These are phyloP conservation scores for Syrrhaptes paradoxus DNA, from an alignment of 2,113 vertebrate genomes.

Conservation along the genomic window DNA sequence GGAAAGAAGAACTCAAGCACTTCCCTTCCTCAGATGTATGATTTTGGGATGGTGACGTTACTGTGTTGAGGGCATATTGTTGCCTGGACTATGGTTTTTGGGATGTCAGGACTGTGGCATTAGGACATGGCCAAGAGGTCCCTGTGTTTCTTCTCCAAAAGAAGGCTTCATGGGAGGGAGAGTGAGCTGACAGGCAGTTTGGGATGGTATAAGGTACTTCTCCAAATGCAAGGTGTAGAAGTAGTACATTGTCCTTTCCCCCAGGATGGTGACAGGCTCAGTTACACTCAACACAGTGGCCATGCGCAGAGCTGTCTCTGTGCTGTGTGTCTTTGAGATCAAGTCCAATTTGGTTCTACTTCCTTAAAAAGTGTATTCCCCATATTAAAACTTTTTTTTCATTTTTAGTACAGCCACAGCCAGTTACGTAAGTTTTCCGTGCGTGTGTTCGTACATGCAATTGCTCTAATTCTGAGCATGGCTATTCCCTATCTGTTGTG, in stretches of 20 bases:
- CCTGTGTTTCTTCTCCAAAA: neutral
- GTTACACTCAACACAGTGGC: accelerated
- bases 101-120: neutral
- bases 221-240: neutral
- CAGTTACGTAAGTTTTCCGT: neutral
- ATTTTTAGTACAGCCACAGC: neutral
- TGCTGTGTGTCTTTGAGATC: neutral
- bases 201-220: neutral
- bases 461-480: neutral
- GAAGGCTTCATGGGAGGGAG: neutral
- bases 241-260: neutral
- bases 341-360: neutral
- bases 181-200: neutral
- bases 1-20: neutral
- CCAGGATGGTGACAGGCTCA: neutral
- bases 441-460: neutral
- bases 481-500: constrained; percentile 30
- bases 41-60: neutral
- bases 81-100: neutral
- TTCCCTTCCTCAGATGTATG: neutral
- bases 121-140: neutral
- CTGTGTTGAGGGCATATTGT: neutral
- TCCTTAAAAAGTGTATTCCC: neutral
- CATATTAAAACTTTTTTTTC: neutral
- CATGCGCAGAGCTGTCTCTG: neutral